These are phyloP conservation scores for Habropoda laboriosa DNA, from an alignment of 1,140 invertebrate species.

Conservation along the genomic window DNA sequence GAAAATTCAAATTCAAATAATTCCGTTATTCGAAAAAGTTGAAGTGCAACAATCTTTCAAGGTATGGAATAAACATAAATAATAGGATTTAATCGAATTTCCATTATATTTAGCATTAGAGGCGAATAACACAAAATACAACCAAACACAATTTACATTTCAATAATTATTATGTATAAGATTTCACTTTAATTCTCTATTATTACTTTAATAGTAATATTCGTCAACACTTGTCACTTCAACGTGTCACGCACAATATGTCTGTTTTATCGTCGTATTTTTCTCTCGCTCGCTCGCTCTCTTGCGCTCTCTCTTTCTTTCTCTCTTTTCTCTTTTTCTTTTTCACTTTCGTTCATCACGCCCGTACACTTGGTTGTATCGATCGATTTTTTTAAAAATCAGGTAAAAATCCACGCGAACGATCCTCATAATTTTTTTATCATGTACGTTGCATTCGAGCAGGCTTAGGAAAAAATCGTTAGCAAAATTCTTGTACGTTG, in stretches of 20 bases:
- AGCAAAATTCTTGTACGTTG: constrained; percentile 26
- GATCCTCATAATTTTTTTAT: constrained; percentile 1
- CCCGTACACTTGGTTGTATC: constrained; percentile 31
- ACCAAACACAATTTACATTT: constrained; percentile 75
- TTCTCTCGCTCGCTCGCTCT: too few relatives aligned
- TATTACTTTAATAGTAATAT: constrained; percentile 62
- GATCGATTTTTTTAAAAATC: constrained; percentile 42
- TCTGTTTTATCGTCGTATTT: constrained; percentile 41
- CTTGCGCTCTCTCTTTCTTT: constrained; percentile 33
- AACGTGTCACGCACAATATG: constrained; percentile 39
- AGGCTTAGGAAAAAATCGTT: constrained; percentile 32
- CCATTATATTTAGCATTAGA: constrained; percentile 76
- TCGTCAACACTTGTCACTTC: constrained; percentile 49
- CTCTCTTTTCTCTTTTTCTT: constrained; percentile 21
- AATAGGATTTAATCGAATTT: constrained; percentile 67
- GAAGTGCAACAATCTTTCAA: neutral
- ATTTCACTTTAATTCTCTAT: constrained; percentile 67
- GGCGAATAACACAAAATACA: constrained; percentile 75
- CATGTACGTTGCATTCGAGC: constrained; percentile 23
- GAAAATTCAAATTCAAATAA: constrained; percentile 17
- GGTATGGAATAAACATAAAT: neutral
- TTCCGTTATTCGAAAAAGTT: neutral
- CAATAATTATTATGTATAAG: constrained; percentile 74
- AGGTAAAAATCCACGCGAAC: constrained; percentile 56
- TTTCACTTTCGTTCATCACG: constrained; percentile 43